Evolutionary conservation across 2,888 invertebrate genomes (phyloP).

Genomic region (Beris chalybata): DNA sequence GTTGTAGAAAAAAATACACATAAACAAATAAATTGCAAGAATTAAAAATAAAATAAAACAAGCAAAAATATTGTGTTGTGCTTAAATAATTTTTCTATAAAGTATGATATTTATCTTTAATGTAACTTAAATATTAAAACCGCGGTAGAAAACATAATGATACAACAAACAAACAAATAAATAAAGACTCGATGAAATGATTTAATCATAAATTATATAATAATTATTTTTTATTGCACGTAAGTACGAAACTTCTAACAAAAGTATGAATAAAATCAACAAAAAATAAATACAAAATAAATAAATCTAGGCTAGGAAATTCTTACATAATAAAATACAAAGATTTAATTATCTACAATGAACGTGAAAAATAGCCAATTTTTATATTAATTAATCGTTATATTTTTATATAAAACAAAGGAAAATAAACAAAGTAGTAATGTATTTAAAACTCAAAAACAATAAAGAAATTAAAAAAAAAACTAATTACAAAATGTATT

Average conservation of each 20-base stretch:
- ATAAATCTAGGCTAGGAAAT: constrained; percentile 27
- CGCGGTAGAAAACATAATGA: not conserved
- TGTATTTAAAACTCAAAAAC: constrained; percentile 5
- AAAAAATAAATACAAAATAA: not conserved
- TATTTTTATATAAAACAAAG: constrained; percentile 31
- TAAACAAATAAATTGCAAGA: too few species aligned
- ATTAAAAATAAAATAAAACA: constrained; percentile 32
- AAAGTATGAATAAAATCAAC: constrained; percentile 12
- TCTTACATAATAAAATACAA: constrained; percentile 19
- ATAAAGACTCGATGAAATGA: constrained; percentile 1
- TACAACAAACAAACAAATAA: constrained; percentile 2
- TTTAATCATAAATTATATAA: not conserved
- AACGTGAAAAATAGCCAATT: constrained; percentile 19
- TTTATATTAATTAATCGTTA: constrained; percentile 32
- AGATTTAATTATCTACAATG: not conserved
- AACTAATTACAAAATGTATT: not conserved
- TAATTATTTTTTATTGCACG: too few species aligned
- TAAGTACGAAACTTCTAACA: constrained; percentile 1
- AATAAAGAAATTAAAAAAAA: not conserved
- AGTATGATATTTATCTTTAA: too few species aligned
- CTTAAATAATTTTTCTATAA: too few species aligned
- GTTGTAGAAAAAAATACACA: constrained; percentile 36
- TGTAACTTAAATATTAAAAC: too few species aligned
- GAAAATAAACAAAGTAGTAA: constrained; percentile 14
- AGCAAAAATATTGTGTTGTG: too few species aligned